Conservation (phyloP, 2,113 vertebrate genomes). For the Tautogolabrus adspersus region DNA sequence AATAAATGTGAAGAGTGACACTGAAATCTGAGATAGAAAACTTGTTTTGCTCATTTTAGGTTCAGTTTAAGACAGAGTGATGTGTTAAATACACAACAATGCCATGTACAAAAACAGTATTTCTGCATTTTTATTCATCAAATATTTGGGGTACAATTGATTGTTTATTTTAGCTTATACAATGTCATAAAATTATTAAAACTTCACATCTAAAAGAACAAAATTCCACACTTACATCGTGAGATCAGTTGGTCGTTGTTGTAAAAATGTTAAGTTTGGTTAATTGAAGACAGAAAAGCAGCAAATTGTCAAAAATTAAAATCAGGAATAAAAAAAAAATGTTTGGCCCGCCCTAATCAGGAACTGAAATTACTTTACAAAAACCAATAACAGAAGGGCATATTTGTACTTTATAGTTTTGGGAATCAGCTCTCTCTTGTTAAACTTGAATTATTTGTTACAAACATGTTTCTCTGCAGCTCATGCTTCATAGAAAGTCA, state of each 20-base stretch:
- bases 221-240: neutral
- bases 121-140: neutral
- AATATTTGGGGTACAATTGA: neutral
- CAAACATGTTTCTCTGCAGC: conserved; percentile 56
- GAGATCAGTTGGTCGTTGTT: too few relatives aligned
- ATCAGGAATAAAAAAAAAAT: neutral
- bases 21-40: conserved; percentile 60
- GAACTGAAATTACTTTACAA: conserved; percentile 24
- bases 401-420: conserved; percentile 36
- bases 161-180: neutral
- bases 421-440: conserved; percentile 55
- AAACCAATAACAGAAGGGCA: conserved; percentile 10
- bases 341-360: neutral
- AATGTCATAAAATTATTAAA: neutral
- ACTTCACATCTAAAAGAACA: neutral
- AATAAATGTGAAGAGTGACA: conserved; percentile 68
- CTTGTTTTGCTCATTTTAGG: conserved; percentile 46
- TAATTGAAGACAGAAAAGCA: too few relatives aligned
- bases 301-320: too few relatives aligned
- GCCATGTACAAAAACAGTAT: neutral
- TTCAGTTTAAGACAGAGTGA: neutral
- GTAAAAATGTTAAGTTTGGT: too few relatives aligned
- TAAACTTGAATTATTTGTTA: conserved; percentile 67
- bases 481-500: conserved; percentile 62
- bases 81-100: neutral